Conservation (phyloP, 1,140 invertebrate genomes). For the Drosophila erecta region DNA sequence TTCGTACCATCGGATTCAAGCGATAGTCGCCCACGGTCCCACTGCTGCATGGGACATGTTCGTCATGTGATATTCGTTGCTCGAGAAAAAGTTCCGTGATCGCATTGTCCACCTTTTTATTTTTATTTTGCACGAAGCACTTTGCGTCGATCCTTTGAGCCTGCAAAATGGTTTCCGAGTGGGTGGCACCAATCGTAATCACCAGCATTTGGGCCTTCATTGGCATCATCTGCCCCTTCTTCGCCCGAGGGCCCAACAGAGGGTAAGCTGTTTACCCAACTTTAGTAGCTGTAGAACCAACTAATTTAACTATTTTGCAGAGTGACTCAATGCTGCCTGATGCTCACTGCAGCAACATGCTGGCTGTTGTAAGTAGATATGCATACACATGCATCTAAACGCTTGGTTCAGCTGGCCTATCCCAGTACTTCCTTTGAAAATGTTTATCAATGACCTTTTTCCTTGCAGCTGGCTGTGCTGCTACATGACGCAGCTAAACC, state of each 20-base stretch:
- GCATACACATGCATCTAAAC: too few relatives aligned
- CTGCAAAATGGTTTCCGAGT: conserved; percentile 90
- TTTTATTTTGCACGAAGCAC: conserved; percentile 47
- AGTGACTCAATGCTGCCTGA: conserved; percentile 93
- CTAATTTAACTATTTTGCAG: conserved; percentile 72
- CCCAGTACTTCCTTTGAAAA: neutral
- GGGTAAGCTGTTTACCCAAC: conserved; percentile 79
- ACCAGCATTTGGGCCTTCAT: conserved; percentile 93
- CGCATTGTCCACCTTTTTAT: conserved; percentile 45
- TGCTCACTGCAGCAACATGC: conserved; percentile 94
- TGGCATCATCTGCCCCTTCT: conserved; percentile 92
- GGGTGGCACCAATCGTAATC: conserved; percentile 90
- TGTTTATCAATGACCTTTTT: conserved; percentile 22
- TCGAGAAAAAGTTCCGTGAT: conserved; percentile 65
- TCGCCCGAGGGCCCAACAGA: conserved; percentile 95
- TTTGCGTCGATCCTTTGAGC: conserved; percentile 20
- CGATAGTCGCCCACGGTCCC: neutral
- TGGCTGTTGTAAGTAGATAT: conserved; percentile 89
- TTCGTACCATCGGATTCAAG: neutral
- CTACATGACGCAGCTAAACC: conserved; percentile 98
- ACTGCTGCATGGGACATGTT: conserved; percentile 41
- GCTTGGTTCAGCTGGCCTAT: too few relatives aligned
- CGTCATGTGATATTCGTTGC: conserved; percentile 81
- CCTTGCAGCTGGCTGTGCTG: conserved; percentile 92
- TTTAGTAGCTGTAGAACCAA: neutral